Evolutionary conservation across 2,888 invertebrate species (phyloP).

Genomic region (Pyralis farinalis): DNA sequence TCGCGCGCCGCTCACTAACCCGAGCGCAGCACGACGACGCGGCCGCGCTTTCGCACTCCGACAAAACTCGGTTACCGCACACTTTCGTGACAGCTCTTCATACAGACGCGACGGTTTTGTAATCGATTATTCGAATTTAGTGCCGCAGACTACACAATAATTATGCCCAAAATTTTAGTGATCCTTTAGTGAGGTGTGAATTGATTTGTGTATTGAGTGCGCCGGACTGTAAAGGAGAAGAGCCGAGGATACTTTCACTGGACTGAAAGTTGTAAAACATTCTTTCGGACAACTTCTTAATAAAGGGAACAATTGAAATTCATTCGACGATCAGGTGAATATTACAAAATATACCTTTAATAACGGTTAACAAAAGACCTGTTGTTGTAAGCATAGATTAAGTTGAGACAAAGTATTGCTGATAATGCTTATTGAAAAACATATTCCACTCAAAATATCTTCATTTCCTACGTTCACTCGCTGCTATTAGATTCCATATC

Average conservation of each 20-base stretch:
- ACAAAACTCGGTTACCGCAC: slow-evolving; percentile 17
- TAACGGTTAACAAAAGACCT: too few species aligned
- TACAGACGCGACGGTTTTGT: slow-evolving; percentile 41
- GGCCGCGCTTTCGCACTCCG: slow-evolving; percentile 24
- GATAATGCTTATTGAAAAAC: too few species aligned
- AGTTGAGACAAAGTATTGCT: too few species aligned
- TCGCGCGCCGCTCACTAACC: slow-evolving; percentile 31
- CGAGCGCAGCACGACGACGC: slow-evolving; percentile 19
- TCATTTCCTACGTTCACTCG: too few species aligned
- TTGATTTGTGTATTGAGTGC: slow-evolving; percentile 35
- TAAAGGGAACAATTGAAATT: slow-evolving; percentile 46
- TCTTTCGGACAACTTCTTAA: slow-evolving; percentile 71
- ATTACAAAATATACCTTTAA: slow-evolving; percentile 2
- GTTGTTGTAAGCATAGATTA: too few species aligned
- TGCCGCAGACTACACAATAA: slow-evolving; percentile 13
- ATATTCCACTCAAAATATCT: too few species aligned
- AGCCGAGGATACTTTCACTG: slow-evolving; percentile 79
- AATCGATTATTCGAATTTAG: slow-evolving; percentile 26
- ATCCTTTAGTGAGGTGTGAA: slow-evolving; percentile 28
- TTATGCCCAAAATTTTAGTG: slow-evolving; percentile 5
- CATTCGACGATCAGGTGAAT: slow-evolving; percentile 51
- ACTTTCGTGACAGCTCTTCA: slow-evolving; percentile 43
- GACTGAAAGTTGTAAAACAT: slow-evolving; percentile 75
- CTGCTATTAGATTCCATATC: too few species aligned
- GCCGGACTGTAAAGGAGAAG: slow-evolving; percentile 48